Evolutionary conservation across 2,113 vertebrate genomes (phyloP).

Genomic region (Erythrocercus mccallii): DNA sequence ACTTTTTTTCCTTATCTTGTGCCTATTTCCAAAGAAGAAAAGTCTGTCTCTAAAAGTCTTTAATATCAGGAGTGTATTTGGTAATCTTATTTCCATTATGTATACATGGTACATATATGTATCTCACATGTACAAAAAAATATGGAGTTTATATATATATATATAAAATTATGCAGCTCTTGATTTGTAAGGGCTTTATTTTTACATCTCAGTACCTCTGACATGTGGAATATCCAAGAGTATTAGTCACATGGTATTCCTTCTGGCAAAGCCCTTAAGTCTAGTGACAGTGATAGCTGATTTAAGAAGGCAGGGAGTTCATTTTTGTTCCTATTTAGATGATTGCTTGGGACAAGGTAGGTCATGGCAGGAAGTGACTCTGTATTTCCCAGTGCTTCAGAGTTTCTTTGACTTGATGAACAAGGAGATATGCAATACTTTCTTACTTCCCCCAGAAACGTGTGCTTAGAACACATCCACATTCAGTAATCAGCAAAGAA

Average conservation of each 20-base stretch:
- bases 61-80: neutral
- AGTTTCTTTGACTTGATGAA: neutral
- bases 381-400: neutral
- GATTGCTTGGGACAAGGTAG: neutral
- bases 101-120: neutral
- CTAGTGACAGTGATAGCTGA: neutral
- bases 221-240: neutral
- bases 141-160: no score
- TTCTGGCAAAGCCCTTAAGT: neutral
- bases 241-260: neutral
- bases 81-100: neutral
- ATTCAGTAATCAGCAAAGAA: neutral
- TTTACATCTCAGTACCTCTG: neutral
- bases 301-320: constrained; percentile 5
- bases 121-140: neutral
- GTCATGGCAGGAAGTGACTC: neutral
- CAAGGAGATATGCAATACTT: neutral
- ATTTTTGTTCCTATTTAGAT: neutral
- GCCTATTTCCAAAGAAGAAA: neutral
- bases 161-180: neutral
- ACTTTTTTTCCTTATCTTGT: neutral
- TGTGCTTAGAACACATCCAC: neutral
- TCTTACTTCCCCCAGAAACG: neutral
- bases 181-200: neutral
- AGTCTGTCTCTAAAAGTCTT: neutral